Evolutionary conservation across 2,113 vertebrate species (phyloP).

Genomic region (Dromiciops gliroides): DNA sequence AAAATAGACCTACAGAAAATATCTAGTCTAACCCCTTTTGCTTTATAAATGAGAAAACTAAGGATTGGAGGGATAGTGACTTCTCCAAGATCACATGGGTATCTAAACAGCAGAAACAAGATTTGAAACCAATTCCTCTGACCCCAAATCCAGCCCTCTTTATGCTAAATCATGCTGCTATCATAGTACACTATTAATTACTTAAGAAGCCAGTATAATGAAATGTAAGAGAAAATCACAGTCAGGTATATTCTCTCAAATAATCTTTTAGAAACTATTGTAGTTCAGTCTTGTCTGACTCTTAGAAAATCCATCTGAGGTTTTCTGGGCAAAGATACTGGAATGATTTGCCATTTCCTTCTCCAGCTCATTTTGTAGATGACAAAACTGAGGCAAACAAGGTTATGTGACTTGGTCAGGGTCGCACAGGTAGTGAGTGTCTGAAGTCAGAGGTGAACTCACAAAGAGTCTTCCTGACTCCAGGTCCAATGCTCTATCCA

Average conservation of each 20-base stretch:
- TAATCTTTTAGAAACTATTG: not conserved
- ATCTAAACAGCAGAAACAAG: not conserved
- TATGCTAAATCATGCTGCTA: not conserved
- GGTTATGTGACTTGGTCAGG: not conserved
- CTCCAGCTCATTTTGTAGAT: not conserved
- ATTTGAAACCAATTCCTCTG: not conserved
- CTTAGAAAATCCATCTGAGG: too few relatives aligned
- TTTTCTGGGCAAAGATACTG: too few relatives aligned
- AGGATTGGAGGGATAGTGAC: not conserved
- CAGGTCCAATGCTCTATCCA: not conserved
- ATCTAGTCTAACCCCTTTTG: not conserved
- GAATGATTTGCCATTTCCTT: not conserved
- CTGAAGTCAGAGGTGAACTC: not conserved
- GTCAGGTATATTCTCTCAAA: constrained; percentile 46
- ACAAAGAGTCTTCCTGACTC: not conserved
- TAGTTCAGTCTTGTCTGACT: too few relatives aligned
- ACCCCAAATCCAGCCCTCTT: not conserved
- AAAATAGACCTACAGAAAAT: not conserved
- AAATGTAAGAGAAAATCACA: constrained; percentile 44
- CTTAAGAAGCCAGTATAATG: constrained; percentile 63
- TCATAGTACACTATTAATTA: constrained; percentile 56
- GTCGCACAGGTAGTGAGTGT: not conserved
- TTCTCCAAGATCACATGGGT: not conserved
- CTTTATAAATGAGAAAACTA: not conserved
- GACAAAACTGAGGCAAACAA: not conserved